Conservation (phyloP, 1,140 invertebrate species). For the Heliconius melpomene region DNA sequence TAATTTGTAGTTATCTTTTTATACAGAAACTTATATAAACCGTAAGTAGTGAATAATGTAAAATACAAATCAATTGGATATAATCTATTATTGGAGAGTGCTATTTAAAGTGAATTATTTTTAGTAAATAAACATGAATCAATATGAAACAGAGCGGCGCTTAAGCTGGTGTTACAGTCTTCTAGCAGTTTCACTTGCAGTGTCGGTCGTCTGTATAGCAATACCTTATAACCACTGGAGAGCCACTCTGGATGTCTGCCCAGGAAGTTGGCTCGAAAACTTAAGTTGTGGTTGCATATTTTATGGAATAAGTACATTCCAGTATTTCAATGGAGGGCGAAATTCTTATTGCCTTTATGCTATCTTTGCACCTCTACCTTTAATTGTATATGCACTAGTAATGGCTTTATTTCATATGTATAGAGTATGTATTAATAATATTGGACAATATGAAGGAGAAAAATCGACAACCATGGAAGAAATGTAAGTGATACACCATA, state of each 20-base stretch:
- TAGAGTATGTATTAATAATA: conserved; percentile 83
- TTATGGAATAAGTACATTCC: conserved; percentile 82
- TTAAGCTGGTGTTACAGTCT: conserved; percentile 81
- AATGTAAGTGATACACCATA: conserved; percentile 75
- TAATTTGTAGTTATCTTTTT: not conserved
- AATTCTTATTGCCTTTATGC: conserved; percentile 84
- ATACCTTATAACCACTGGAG: conserved; percentile 86
- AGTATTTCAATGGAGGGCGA: conserved; percentile 85
- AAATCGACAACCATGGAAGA: conserved; percentile 79
- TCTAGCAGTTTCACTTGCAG: conserved; percentile 75
- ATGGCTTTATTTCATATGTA: conserved; percentile 85
- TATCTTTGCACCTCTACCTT: conserved; percentile 82
- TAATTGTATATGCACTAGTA: conserved; percentile 80
- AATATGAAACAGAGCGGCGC: conserved; percentile 79
- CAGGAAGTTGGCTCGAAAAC: conserved; percentile 77
- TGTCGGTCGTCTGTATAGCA: conserved; percentile 82
- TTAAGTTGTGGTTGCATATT: conserved; percentile 86
- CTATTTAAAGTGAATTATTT: not conserved
- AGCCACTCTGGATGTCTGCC: conserved; percentile 83
- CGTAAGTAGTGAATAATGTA: not conserved
- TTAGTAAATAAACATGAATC: conserved; percentile 60
- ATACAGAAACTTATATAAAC: not conserved
- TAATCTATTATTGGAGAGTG: not conserved
- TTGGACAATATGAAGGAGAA: conserved; percentile 78
- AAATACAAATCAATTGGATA: not conserved